Conservation (phyloP, 2,797 vertebrate species). For the Sylvia borin region DNA sequence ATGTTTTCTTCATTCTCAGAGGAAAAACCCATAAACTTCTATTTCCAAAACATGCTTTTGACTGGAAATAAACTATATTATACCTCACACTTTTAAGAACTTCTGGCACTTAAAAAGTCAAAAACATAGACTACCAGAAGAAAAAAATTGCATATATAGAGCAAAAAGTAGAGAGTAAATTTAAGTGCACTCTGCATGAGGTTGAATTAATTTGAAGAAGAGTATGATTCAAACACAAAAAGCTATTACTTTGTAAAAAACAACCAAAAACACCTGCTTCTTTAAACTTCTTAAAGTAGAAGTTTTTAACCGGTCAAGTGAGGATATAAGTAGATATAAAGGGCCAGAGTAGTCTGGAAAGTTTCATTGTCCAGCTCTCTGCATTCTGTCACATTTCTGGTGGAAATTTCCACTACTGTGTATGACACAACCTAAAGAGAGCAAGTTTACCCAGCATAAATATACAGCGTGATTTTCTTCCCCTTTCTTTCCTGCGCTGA, state of each 20-base stretch:
- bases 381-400: neutral
- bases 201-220: neutral
- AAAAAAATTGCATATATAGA: neutral
- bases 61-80: neutral
- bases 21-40: neutral
- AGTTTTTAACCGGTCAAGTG: neutral
- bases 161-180: neutral
- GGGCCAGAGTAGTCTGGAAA: neutral
- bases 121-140: neutral
- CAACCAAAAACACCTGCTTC: rapidly evolving
- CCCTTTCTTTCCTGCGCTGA: neutral
- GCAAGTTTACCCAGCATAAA: neutral
- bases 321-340: neutral
- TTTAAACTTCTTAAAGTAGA: neutral
- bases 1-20: neutral
- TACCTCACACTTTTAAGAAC: neutral
- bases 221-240: neutral
- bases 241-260: neutral
- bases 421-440: neutral
- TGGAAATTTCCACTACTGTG: neutral
- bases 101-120: neutral
- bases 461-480: neutral
- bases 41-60: neutral
- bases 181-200: neutral
- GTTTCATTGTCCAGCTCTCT: neutral